A percentile compares a stretch with the other conserved stretches of the same genome.
These are phyloP conservation scores for Hypothenemus hampei DNA, from an alignment of 1,140 invertebrate species.

Conservation along the genomic window DNA sequence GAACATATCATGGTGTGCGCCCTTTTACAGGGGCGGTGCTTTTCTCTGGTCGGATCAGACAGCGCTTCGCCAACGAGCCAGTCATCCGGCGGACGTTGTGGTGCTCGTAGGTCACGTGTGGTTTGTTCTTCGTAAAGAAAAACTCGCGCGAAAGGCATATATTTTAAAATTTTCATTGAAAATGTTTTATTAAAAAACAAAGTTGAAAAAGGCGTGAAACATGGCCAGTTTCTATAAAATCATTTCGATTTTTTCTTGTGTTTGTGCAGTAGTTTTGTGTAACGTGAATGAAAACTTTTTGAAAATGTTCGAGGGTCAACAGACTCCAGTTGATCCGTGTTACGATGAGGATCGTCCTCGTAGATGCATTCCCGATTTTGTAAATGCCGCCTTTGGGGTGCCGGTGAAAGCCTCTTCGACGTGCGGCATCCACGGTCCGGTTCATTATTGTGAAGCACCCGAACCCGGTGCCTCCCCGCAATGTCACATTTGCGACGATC, in stretches of 20 bases:
- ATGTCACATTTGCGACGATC: conserved; percentile 88
- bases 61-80: conserved; percentile 45
- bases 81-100: conserved; percentile 35
- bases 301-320: conserved; percentile 59
- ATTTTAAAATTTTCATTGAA: too few relatives aligned
- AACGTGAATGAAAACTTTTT: conserved; percentile 42
- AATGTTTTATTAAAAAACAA: too few relatives aligned
- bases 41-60: conserved; percentile 32
- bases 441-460: conserved; percentile 66
- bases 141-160: too few relatives aligned
- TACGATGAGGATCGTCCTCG: conserved; percentile 80
- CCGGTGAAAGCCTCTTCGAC: conserved; percentile 83
- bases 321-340: conserved; percentile 70
- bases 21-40: conserved; percentile 40
- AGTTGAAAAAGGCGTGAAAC: too few relatives aligned
- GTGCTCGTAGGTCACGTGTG: conserved; percentile 4
- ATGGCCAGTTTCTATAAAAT: too few relatives aligned
- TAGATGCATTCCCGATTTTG: conserved; percentile 93
- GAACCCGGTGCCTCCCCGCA: conserved; percentile 52
- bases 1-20: conserved; percentile 37
- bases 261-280: conserved; percentile 15
- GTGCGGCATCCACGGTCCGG: conserved; percentile 70
- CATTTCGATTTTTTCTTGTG: too few relatives aligned
- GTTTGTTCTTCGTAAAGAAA: not conserved
- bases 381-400: conserved; percentile 93